phyloP scores from a whole-genome alignment of 2,797 vertebrate genomes.

The Sphenopsis melanotis region DNA sequence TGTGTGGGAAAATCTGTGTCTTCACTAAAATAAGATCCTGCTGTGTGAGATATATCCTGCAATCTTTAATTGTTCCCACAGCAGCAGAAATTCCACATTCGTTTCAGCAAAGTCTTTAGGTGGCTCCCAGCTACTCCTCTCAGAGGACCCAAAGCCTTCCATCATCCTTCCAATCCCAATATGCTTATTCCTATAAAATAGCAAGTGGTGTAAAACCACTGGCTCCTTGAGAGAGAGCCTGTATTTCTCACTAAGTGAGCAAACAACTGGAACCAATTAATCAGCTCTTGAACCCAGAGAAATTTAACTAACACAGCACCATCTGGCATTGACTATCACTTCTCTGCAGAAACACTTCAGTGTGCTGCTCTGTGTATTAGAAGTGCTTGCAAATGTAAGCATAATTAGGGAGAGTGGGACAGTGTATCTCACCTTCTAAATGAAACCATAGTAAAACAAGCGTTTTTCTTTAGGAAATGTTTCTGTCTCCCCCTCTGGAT shows the following conservation, averaged over 20 bases:
- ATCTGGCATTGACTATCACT: constrained; percentile 9
- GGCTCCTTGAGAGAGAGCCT: not conserved
- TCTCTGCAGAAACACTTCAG: not conserved
- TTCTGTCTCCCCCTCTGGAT: not conserved
- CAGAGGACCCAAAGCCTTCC: not conserved
- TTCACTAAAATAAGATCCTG: constrained; percentile 27
- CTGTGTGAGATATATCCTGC: not conserved
- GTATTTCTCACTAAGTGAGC: not conserved
- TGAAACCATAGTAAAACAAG: not conserved
- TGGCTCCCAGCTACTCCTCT: not conserved
- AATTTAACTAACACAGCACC: constrained; percentile 2
- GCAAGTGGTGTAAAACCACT: not conserved
- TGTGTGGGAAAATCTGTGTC: constrained; percentile 36
- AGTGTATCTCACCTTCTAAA: not conserved
- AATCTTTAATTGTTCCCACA: constrained; percentile 22
- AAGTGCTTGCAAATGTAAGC: not conserved
- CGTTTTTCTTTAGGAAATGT: not conserved
- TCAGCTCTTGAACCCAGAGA: constrained; percentile 4
- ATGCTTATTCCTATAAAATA: not conserved
- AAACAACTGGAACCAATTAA: constrained; percentile 56
- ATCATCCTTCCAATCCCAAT: not conserved
- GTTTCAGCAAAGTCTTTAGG: not conserved
- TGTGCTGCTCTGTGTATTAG: not conserved
- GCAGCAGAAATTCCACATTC: not conserved
- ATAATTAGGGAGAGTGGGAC: not conserved